Evolutionary conservation across 2,113 vertebrate species (phyloP), one percentile per base, ranked within the genome.

Genomic region (Hyaena hyaena): DNA sequence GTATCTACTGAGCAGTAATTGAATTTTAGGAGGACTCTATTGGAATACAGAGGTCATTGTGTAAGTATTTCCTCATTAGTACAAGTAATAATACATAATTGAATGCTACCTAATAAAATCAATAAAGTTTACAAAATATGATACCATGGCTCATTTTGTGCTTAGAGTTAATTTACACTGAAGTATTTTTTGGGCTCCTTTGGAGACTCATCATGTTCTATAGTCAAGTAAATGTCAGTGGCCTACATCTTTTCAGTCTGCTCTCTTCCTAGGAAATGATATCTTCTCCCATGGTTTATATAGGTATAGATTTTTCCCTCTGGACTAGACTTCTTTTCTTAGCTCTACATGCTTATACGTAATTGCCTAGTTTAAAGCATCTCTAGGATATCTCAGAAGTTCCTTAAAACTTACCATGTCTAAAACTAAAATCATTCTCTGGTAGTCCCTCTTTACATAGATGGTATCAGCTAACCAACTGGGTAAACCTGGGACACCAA

Each of bases 11-110:
- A 88, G 31, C 50, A 61, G 43, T 96, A 91, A 91, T 83, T 92
- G 14, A 94, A 74, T 98, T 96, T 95, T 94, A 90, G 45, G 43
- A 96, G 14, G 28, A 73, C 23, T 93, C 11, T 93, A 48, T 93
- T 84, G 35, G 35, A 85, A 96, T 91, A 93, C 58, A 93, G 53
- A 96, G 39, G 61, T 82, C 48, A 85, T 85, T 93, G 50, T 95
- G 61, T 97, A 76, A 84, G 35, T 58, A 76, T 92, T 97, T 88
- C 61, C 65, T 61, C 71, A 63, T 48, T 95, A 95, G 89, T 89
- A 55, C 82, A 97, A 82, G 45, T 86, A 94, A 85, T 7, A 63
- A 85, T 7, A 63, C 66, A 33, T 77, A 80, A 87, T 71, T 93
- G 85, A 93, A 63, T 93, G 53, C 53, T 95, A 73, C 19, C 87